Evolutionary conservation across 2,113 vertebrate genomes (phyloP).

Genomic region (Gopherus flavomarginatus): DNA sequence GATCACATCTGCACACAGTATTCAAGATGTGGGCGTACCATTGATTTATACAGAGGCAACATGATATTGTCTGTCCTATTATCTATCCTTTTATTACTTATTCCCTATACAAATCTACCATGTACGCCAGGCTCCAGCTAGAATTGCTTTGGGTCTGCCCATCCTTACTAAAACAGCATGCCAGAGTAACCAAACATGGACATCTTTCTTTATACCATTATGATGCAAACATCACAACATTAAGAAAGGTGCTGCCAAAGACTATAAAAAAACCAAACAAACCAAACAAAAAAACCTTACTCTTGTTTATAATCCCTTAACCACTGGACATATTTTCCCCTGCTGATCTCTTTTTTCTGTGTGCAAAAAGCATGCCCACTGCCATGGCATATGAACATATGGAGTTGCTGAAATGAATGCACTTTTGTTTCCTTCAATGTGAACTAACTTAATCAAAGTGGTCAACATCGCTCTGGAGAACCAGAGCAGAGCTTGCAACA

Average conservation of each 20-base stretch:
- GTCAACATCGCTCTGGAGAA: not conserved
- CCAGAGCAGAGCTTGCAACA: not conserved
- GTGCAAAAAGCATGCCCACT: not conserved
- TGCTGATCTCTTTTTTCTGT: not conserved
- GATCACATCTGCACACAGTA: no score
- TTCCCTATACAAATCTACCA: not conserved
- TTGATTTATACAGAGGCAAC: no score
- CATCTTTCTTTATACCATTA: not conserved
- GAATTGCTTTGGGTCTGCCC: rapidly evolving
- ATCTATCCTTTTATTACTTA: no score
- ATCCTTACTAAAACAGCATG: rapidly evolving
- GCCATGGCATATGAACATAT: not conserved
- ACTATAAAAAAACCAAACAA: no score
- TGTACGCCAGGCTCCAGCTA: not conserved
- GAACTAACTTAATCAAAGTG: not conserved
- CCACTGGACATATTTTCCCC: not conserved
- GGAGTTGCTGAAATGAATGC: not conserved
- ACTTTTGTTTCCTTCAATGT: not conserved
- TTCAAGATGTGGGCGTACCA: no score
- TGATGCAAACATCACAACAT: not conserved
- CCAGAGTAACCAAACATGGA: not conserved
- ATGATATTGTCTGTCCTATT: no score
- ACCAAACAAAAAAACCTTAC: not conserved
- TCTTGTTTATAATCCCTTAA: not conserved
- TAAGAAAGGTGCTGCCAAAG: rapidly evolving